These are phyloP conservation scores for Halocynthia aurantium DNA, from an alignment of 23 tunicate genomes.

Conservation along the genomic window DNA sequence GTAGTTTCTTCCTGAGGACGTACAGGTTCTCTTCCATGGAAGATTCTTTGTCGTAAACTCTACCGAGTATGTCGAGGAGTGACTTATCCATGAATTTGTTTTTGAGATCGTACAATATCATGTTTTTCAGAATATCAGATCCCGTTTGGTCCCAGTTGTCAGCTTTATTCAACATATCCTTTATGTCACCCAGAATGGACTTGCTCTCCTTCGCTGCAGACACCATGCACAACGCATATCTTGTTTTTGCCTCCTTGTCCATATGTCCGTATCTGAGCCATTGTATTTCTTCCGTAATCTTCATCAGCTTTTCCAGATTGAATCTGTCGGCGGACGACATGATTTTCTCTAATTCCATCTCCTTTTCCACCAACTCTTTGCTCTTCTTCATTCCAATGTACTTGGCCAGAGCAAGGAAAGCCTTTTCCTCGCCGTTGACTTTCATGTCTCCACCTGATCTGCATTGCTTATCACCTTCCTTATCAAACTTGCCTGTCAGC, in stretches of 20 bases:
- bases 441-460: too few relatives aligned
- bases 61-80: not conserved
- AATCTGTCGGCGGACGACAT: not conserved
- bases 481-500: too few relatives aligned
- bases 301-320: not conserved
- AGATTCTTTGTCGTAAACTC: not conserved
- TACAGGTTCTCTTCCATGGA: not conserved
- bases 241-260: not conserved
- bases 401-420: not conserved
- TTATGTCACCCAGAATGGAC: not conserved
- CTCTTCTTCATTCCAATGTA: conserved; percentile 1
- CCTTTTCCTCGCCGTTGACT: not conserved
- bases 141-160: not conserved
- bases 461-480: too few relatives aligned
- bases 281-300: not conserved
- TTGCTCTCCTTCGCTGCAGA: not conserved
- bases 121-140: not conserved
- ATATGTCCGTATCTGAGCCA: not conserved
- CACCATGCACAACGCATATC: not conserved
- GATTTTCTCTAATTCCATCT: not conserved
- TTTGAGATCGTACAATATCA: not conserved
- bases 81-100: not conserved
- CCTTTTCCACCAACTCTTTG: not conserved
- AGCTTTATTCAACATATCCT: not conserved
- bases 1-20: not conserved